Evolutionary conservation across 2,888 invertebrate species (phyloP).

Genomic region (Agrenia bidenticulata): DNA sequence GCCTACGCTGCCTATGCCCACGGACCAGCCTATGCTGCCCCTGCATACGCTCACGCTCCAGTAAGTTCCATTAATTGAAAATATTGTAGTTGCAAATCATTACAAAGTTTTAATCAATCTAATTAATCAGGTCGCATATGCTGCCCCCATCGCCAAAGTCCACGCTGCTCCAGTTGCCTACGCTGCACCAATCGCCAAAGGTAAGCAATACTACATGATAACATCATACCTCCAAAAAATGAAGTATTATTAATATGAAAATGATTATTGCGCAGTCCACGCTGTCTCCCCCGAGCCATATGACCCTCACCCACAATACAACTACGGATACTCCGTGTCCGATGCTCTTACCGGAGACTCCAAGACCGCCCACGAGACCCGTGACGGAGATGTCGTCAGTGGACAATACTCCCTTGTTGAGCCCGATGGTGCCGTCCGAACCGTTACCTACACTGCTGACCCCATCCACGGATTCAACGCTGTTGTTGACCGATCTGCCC

Average conservation of each 20-base stretch:
- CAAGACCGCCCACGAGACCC: slow-evolving; percentile 38
- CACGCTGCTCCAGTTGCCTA: neutral
- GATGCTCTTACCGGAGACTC: slow-evolving; percentile 44
- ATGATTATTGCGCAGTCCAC: neutral
- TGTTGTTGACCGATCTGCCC: slow-evolving; percentile 10
- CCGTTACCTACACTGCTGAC: slow-evolving; percentile 42
- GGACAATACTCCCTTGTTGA: slow-evolving; percentile 44
- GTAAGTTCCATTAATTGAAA: no score
- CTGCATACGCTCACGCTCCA: neutral
- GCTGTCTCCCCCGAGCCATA: slow-evolving; percentile 14
- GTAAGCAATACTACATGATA: neutral
- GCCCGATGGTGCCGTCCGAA: slow-evolving; percentile 40
- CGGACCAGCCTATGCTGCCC: neutral
- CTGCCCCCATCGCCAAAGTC: slow-evolving; percentile 13
- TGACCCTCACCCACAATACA: slow-evolving; percentile 47
- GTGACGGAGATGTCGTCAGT: slow-evolving; percentile 44
- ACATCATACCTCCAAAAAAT: no score
- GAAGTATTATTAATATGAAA: no score
- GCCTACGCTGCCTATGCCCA: slow-evolving; percentile 12
- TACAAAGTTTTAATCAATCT: no score
- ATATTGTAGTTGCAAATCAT: no score
- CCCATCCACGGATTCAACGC: slow-evolving; percentile 30
- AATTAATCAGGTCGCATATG: slow-evolving; percentile 21
- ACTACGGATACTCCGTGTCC: slow-evolving; percentile 43
- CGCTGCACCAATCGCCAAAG: neutral